Evolutionary conservation across 37 sponge, comb jelly and placozoan species (phyloP).

Genomic region (Aplysina aerophoba): DNA sequence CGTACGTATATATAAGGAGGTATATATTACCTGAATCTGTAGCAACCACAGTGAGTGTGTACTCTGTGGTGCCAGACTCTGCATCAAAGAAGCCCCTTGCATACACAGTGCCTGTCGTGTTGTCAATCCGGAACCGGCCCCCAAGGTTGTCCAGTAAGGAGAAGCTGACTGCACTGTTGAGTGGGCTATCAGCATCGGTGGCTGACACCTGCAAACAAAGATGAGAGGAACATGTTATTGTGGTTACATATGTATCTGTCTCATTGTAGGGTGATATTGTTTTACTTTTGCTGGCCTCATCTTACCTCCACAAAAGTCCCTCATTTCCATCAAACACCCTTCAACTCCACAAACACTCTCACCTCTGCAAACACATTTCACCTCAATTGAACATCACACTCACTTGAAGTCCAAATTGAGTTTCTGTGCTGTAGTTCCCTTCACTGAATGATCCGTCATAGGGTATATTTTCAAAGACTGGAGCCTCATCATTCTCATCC

Average conservation of each 20-base stretch:
- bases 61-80: slow-evolving; percentile 25
- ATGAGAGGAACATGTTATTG: not conserved
- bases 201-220: slow-evolving; percentile 3
- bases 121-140: slow-evolving; percentile 32
- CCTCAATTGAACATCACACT: no score
- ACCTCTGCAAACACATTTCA: no score
- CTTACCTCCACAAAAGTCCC: no score
- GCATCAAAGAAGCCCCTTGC: slow-evolving; percentile 38
- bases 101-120: slow-evolving; percentile 9
- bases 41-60: slow-evolving; percentile 49
- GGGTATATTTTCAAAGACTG: slow-evolving; percentile 34
- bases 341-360: no score
- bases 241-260: no score
- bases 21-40: slow-evolving; percentile 24
- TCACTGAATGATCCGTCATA: slow-evolving; percentile 25
- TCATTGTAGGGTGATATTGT: no score
- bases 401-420: no score
- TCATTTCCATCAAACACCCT: no score
- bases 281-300: no score
- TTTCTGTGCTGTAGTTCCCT: not conserved
- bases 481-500: slow-evolving; percentile 75
- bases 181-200: slow-evolving; percentile 5
- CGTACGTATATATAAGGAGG: no score
- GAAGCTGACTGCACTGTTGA: slow-evolving; percentile 24
- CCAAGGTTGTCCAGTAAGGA: not conserved